Evolutionary conservation across 2,888 invertebrate genomes (phyloP), one percentile per base, ranked within the genome.

Genomic region (Mesochorus sp.): DNA sequence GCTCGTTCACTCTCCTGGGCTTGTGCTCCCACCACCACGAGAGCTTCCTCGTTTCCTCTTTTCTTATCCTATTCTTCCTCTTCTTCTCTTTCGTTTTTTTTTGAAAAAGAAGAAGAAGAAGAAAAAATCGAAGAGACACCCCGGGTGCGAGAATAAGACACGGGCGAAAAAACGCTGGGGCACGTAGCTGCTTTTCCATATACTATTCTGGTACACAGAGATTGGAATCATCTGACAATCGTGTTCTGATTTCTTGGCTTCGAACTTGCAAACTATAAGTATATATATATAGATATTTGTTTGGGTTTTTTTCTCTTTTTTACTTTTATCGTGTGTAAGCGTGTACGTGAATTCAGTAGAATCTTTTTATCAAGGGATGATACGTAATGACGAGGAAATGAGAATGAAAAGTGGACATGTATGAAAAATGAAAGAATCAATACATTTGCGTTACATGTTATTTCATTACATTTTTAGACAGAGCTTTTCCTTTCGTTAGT

Each of bases 181-280:
- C 42, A 21, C 67, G 28, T 37, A 42, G 53, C 39, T 42, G 19
- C 17, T 42, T 39, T 19, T n/a, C n/a, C 19, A 6, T 44, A 17
- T 51, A 51, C 53, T 28, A 37, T n/a, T 44, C 19, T 8, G 42
- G 24, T 28, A 42, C 31, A 67, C 26, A 42, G 37, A 67, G 55
- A 67, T 67, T 64, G 28, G 34, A 76, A 76, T 76, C 61, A 55
- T 68, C 68, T 61, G 51, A 34, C 67, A 75, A 68, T 64, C 51
- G 64, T 70, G 59, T 66, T 62, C 76, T 51, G 64, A 71, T 76
- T 66, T 71, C 59, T 66, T 3, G 17, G 14, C 55, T 21, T 28
- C 53, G 3, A 53, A 0, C 39, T 19, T 28, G 34, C 19, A 26
- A 19, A 37, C 61, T 34, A 44, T 12, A 28, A 1, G 26, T 44